A percentile compares a stretch with the other conserved stretches of the same genome.
Evolutionary conservation across 2,113 vertebrate species (phyloP).

Genomic region (Rhadina sibilatrix): DNA sequence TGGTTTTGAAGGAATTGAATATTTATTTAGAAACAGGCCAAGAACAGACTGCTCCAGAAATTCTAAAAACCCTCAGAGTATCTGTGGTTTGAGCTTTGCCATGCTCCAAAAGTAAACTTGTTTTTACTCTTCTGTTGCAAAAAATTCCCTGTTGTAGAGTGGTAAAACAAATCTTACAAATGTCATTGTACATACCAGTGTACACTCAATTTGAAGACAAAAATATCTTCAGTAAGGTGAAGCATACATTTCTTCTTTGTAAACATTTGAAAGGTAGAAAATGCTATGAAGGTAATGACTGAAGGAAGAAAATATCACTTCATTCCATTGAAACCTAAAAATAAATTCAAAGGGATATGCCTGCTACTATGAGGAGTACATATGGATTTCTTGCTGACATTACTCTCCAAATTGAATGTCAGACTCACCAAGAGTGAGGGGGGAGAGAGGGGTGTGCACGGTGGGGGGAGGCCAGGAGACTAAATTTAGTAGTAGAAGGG

Average conservation of each 20-base stretch:
- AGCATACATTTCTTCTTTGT: neutral
- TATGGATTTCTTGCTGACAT: slow-evolving; percentile 78
- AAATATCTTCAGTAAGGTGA: slow-evolving; percentile 5
- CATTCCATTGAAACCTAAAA: slow-evolving; percentile 69
- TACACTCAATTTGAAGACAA: neutral
- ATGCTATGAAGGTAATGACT: slow-evolving; percentile 24
- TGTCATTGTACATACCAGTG: neutral
- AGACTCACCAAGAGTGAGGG: slow-evolving; percentile 45
- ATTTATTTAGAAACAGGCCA: neutral
- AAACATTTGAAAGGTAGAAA: neutral
- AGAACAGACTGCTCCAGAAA: neutral
- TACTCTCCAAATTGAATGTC: slow-evolving; percentile 75
- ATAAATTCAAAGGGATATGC: slow-evolving; percentile 59
- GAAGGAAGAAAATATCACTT: slow-evolving; percentile 21
- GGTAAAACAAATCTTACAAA: neutral
- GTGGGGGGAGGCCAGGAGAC: neutral
- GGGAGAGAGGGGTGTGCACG: neutral
- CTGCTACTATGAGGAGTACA: neutral
- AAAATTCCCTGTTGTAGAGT: neutral
- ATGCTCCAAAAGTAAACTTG: neutral
- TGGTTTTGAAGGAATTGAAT: neutral
- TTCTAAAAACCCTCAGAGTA: neutral
- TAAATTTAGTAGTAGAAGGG: slow-evolving; percentile 58
- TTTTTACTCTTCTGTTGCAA: neutral
- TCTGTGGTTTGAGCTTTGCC: neutral